Evolutionary conservation across 2,888 invertebrate species (phyloP), one percentile per base, ranked within the genome.

Genomic region (Drosophila anceps): DNA sequence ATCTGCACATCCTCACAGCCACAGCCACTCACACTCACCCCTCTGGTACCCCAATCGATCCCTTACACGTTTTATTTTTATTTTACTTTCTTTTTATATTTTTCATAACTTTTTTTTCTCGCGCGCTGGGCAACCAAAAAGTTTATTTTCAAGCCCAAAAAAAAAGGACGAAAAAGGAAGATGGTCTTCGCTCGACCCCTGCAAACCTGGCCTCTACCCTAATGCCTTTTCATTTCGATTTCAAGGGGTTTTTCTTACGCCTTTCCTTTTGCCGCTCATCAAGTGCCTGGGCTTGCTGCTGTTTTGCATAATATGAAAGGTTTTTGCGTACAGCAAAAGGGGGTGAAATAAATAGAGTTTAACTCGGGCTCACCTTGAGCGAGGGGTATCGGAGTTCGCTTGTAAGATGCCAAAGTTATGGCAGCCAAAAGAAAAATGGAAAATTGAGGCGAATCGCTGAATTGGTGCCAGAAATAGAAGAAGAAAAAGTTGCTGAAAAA

Each of bases 91-190:
- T 78, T 84, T 78, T 88, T 35, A n/a, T 48, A 69, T 63, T 69
- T 82, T 78, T 80, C 80, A 84, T 82, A 90, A 84, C 77, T 82
- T 73, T 82, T 81, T 73, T 63, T 55, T 44, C 33, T n/a, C 53
- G 71, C 69, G 65, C 46, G 65, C 58, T 69, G 35, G 69, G 66
- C 67, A 68, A 69, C 60, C 71, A 67, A 85, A 90, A 89, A 87
- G 84, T 87, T 90, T 76, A 66, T 70, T 88, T 76, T 81, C 76
- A 69, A 76, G 83, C 76, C 90, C 80, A 70, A 73, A 75, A n/a
- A 20, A 29, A 50, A 50, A 50, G 48, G 48, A 29, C 48, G 18
- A n/a, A 9, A 31, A 27, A 27, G 9, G 1, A 9, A 57, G 24
- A 58, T 68, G 68, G 46, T 65, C 53, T 1, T 55, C 46, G 59